Evolutionary conservation across 2,888 invertebrate genomes (phyloP), one percentile per base, ranked within the genome.

Genomic region (Junonia oenone): DNA sequence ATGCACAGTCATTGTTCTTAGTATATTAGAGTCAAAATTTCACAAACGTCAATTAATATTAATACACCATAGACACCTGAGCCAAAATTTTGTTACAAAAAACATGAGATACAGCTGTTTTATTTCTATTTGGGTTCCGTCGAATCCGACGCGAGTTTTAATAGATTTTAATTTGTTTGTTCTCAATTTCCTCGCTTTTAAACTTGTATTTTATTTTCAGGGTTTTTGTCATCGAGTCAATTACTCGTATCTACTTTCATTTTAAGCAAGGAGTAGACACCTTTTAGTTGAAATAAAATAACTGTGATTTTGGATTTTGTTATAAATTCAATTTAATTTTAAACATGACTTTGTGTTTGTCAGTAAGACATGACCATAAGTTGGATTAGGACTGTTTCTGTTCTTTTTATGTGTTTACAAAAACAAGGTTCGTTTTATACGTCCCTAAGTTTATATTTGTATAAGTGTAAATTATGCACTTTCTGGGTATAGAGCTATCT

Each of bases 31-130:
- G 61, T 56, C 62, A 53, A 65, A 67, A 66, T 66, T 68, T 65
- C 63, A 65, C 67, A 63, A 70, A 68, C 66, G 68, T 67, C 68
- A 68, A 70, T 71, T 69, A 69, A 70, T 69, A 71, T 69, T 69
- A 68, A 69, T 67, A 69, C 13, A 1, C 53, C 22, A 40, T 38
- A 38, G 47, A 54, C 71, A 69, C 64, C 70, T 66, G 67, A 68
- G 67, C 66, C 63, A 67, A 69, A 67, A 67, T 56, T 66, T 68
- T 45, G 43, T 26, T 26, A 43, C 6, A n/a, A 43, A 67, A 68
- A 69, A 67, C 51, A 55, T 63, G 64, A 59, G 62, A 26, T 64
- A 58, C 58, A 52, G 62, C 62, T 58, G 62, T 62, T 63, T 67
- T 61, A 55, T 58, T 63, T 65, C 64, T 61, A 59, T 65, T 63